Evolutionary conservation across 2,113 vertebrate species (phyloP).

Genomic region (Hepsetus odoe): DNA sequence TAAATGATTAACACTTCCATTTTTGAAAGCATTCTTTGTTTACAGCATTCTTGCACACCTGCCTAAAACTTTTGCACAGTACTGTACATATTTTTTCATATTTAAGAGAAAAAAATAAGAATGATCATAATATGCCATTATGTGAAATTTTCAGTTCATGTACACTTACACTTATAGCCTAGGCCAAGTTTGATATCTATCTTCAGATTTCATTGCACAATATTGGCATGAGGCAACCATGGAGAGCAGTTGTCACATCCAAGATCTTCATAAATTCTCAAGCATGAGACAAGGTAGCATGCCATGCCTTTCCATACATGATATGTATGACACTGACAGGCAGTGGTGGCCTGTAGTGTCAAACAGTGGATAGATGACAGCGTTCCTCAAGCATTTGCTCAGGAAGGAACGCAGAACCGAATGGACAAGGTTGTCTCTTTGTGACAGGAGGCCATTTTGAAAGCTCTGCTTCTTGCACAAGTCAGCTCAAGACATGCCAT

Average conservation of each 20-base stretch:
- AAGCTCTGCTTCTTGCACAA: slow-evolving; percentile 39
- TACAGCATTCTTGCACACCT: too few species aligned
- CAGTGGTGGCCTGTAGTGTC: slow-evolving; percentile 38
- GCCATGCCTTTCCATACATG: slow-evolving; percentile 19
- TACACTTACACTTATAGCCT: neutral
- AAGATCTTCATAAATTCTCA: neutral
- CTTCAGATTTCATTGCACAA: neutral
- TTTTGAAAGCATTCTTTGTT: too few species aligned
- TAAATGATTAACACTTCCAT: too few species aligned
- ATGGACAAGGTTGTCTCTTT: slow-evolving; percentile 44
- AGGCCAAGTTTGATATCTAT: neutral
- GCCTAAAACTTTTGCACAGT: too few species aligned
- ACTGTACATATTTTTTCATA: too few species aligned
- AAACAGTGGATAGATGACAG: slow-evolving; percentile 42
- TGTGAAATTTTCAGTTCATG: too few species aligned
- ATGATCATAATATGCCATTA: too few species aligned
- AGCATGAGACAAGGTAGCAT: slow-evolving; percentile 21
- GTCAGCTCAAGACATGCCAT: slow-evolving; percentile 28
- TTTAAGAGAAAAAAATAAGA: too few species aligned
- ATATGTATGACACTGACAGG: slow-evolving; percentile 50
- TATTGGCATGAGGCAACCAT: neutral
- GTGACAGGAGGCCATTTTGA: slow-evolving; percentile 49
- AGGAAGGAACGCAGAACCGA: slow-evolving; percentile 22
- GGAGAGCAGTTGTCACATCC: neutral
- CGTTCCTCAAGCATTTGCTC: slow-evolving; percentile 26